These are phyloP conservation scores for Ceyx cyanopectus DNA, from an alignment of 2,113 vertebrate species.

Conservation along the genomic window DNA sequence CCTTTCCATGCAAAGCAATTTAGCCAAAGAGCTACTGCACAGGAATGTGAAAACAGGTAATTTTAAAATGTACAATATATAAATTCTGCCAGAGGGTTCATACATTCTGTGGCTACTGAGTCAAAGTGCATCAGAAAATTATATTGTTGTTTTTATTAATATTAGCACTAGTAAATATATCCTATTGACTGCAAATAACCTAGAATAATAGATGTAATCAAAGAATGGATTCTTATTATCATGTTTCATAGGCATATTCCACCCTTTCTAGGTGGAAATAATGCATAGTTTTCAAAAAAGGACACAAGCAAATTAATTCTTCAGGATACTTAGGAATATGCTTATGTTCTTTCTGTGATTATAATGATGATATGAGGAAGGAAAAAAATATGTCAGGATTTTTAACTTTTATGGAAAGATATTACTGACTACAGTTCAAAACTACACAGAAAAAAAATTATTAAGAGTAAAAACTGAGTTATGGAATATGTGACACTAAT, in stretches of 20 bases:
- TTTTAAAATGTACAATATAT: background rate
- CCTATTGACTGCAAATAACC: background rate
- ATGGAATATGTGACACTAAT: background rate
- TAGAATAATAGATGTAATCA: background rate
- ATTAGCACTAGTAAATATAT: background rate
- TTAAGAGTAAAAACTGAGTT: background rate
- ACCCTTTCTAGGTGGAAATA: background rate
- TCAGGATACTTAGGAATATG: background rate
- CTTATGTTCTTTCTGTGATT: background rate
- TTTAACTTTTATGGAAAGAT: background rate
- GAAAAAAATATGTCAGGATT: background rate
- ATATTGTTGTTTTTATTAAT: background rate
- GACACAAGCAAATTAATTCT: conserved; percentile 30
- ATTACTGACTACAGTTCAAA: background rate
- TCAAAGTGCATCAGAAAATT: background rate
- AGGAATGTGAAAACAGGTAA: background rate
- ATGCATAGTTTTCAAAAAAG: conserved; percentile 3
- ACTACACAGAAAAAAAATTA: background rate
- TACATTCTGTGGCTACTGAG: background rate
- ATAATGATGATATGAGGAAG: background rate
- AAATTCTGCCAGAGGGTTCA: background rate
- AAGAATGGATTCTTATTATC: background rate
- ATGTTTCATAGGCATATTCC: background rate
- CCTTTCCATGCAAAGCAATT: conserved; percentile 38
- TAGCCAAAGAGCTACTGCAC: background rate